These are phyloP conservation scores for Micromesistius poutassou DNA, from an alignment of 2,797 vertebrate species.

Conservation along the genomic window DNA sequence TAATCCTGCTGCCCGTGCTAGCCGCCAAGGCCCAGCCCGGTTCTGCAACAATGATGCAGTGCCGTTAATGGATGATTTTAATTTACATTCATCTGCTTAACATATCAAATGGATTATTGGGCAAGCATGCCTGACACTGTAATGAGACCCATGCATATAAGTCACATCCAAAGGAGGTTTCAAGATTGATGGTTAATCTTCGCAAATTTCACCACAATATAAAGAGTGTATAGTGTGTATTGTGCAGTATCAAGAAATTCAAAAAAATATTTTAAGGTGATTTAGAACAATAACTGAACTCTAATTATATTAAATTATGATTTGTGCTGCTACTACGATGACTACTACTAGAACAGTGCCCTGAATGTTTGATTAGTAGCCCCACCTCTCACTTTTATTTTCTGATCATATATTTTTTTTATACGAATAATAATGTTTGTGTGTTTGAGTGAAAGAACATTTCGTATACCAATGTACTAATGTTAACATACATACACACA, in stretches of 20 bases:
- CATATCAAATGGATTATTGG: slow-evolving; percentile 54
- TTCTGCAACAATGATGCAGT: slow-evolving; percentile 36
- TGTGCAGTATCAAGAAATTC: not conserved
- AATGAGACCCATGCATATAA: slow-evolving; percentile 4
- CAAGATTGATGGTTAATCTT: not conserved
- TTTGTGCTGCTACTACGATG: not conserved
- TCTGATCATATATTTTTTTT: no score
- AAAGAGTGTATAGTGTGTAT: not conserved
- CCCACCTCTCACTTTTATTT: no score
- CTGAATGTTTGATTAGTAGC: no score
- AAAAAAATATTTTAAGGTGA: not conserved
- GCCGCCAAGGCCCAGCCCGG: slow-evolving; percentile 31
- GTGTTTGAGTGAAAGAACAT: no score
- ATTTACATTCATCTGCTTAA: slow-evolving; percentile 51
- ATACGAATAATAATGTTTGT: no score
- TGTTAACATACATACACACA: no score
- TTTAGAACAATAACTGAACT: not conserved
- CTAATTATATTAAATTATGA: not conserved
- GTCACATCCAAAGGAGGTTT: not conserved
- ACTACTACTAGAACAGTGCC: no score
- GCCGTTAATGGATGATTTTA: slow-evolving; percentile 35
- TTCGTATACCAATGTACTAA: no score
- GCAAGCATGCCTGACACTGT: not conserved
- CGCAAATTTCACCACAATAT: not conserved
- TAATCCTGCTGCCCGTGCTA: slow-evolving; percentile 12